These are phyloP conservation scores for Esox lucius DNA, from an alignment of 2,797 vertebrate species.

Conservation along the genomic window DNA sequence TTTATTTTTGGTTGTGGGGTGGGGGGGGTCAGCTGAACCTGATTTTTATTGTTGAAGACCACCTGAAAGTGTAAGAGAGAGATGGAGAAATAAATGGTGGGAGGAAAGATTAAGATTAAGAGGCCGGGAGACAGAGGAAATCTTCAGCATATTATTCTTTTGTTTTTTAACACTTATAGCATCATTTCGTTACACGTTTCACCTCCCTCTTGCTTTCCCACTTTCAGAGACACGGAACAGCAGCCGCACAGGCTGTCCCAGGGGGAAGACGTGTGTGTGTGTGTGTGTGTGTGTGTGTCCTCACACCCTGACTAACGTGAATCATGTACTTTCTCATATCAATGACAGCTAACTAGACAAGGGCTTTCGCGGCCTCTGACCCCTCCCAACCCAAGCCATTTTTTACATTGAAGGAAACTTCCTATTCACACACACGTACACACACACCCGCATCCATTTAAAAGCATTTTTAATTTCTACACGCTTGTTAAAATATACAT, in stretches of 20 bases:
- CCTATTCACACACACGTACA: constrained; percentile 10
- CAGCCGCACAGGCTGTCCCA: constrained; percentile 60
- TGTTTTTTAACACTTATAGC: constrained; percentile 45
- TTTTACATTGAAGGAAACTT: constrained; percentile 52
- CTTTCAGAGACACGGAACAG: constrained; percentile 64
- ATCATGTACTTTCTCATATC: constrained; percentile 82
- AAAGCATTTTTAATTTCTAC: not conserved
- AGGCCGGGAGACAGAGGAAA: constrained; percentile 8
- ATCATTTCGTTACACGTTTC: constrained; percentile 61
- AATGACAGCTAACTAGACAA: constrained; percentile 80
- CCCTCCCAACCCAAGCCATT: constrained; percentile 56
- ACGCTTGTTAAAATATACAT: not conserved
- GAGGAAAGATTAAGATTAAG: constrained; percentile 13
- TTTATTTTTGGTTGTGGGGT: not conserved
- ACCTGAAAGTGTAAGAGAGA: constrained; percentile 18
- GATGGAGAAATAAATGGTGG: not conserved
- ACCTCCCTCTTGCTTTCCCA: constrained; percentile 26
- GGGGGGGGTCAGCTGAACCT: not conserved
- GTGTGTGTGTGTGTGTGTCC: constrained; percentile 46
- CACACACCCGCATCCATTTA: constrained; percentile 25
- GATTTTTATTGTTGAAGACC: not conserved
- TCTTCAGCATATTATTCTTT: constrained; percentile 21
- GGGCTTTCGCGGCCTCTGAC: constrained; percentile 64
- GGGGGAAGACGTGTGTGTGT: constrained; percentile 43
- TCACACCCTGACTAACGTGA: constrained; percentile 79